Evolutionary conservation across 2,888 invertebrate genomes (phyloP), one percentile per base, ranked within the genome.

Genomic region (Nomada lathburiana): DNA sequence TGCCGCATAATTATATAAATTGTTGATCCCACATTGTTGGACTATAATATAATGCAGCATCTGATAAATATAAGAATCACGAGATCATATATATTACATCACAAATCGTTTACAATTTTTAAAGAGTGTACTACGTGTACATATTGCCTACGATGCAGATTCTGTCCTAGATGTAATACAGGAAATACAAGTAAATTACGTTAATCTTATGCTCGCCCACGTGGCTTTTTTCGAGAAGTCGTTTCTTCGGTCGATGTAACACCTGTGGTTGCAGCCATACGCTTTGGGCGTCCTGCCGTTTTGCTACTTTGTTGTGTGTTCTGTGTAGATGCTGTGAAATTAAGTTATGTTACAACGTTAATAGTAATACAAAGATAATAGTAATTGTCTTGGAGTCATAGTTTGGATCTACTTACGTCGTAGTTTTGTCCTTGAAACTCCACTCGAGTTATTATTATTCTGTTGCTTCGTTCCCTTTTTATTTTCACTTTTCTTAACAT

Each of bases 161-260:
- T 86, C 90, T 84, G 86, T 87, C 88, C 86, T 89, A 90, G 73
- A 82, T 88, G 84, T 90, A 82, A 80, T 84, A 85, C 76, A 88
- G 86, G 82, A 89, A 79, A 82, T 84, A 84, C 73, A 82, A 60
- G 57, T 63, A 50, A 65, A 71, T 71, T 76, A 80, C 80, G 86
- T 89, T 83, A 82, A 81, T 90, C 87, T 93, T 93, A 93, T 90
- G 92, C 91, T 85, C 92, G 90, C 78, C 92, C 91, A 76, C 93
- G 93, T 79, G 92, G 90, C 79, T 93, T 93, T 89, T 93, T 93
- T 82, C 93, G 92, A 50, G 92, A 82, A 71, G 91, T 83, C 59
- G 89, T 70, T 75, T 92, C 92, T 69, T 92, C 93, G 62, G 86
- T 88, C 71, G 91, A 84, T 63, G 88, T 71, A 73, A 87, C 83